A percentile compares a stretch with the other conserved stretches of the same genome.
Conservation (phyloP, 2,888 invertebrate species). For the Oxytorus armatus region DNA sequence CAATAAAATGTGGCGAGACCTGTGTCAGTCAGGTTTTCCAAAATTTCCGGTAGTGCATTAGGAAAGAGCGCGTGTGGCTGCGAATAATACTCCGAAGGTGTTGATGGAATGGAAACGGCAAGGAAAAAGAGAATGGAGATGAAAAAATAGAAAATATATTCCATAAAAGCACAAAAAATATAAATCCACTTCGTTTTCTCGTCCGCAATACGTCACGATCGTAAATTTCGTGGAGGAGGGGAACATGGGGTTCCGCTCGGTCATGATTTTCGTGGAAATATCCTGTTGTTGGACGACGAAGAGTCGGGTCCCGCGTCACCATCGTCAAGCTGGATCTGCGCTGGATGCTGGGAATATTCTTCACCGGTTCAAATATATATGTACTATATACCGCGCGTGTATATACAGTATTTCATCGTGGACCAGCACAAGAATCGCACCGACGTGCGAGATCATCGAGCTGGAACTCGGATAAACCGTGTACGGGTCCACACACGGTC, state of each 20-base stretch:
- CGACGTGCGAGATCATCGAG: conserved; percentile 69
- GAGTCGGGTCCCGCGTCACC: conserved; percentile 20
- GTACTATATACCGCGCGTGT: background rate
- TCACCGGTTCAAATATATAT: conserved; percentile 24
- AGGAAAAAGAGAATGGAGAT: too few species aligned
- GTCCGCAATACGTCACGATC: background rate
- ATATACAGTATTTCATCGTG: conserved; percentile 48
- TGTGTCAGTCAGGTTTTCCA: too few species aligned
- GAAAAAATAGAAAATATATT: too few species aligned
- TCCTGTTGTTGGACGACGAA: conserved; percentile 13
- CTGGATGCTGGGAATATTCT: conserved; percentile 31
- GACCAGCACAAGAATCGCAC: conserved; percentile 61
- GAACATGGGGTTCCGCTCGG: background rate
- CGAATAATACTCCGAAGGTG: too few species aligned
- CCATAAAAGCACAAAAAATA: too few species aligned
- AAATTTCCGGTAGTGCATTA: too few species aligned
- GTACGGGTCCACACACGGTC: conserved; percentile 36
- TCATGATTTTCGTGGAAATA: conserved; percentile 45
- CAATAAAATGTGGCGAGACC: too few species aligned
- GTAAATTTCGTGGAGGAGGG: background rate
- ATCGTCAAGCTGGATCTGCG: conserved; percentile 12
- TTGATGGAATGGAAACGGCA: too few species aligned
- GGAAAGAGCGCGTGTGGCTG: too few species aligned
- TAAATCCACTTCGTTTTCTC: background rate
- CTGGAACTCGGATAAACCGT: conserved; percentile 70